Conservation (phyloP, 2,797 vertebrate genomes). For the Rhabdophis nuchalis region DNA sequence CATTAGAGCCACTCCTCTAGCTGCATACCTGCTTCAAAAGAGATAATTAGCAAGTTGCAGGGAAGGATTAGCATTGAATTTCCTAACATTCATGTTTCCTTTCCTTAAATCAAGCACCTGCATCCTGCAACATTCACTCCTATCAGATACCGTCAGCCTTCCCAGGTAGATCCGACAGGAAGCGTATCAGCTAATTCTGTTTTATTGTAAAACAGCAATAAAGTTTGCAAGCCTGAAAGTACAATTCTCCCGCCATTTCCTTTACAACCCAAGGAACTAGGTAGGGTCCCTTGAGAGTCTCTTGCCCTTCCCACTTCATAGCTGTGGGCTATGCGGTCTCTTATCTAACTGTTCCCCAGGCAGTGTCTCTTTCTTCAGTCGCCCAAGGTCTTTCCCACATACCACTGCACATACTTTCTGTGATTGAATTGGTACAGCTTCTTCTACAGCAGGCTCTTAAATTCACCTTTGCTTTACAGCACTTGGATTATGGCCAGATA, state of each 20-base stretch:
- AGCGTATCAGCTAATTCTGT: background rate
- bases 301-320: background rate
- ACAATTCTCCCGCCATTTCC: background rate
- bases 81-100: background rate
- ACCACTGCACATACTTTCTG: background rate
- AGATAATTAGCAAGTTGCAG: background rate
- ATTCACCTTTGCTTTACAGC: background rate
- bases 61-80: background rate
- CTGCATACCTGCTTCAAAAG: background rate
- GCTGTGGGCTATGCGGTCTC: background rate
- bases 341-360: background rate
- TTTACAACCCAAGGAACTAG: background rate
- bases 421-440: background rate
- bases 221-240: background rate
- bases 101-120: background rate
- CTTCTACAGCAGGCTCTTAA: background rate
- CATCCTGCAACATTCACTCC: background rate
- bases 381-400: background rate
- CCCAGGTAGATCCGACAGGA: background rate
- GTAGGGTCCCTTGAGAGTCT: background rate
- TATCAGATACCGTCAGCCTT: background rate
- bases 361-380: background rate
- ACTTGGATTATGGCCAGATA: background rate
- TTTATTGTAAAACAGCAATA: background rate
- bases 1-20: background rate